Evolutionary conservation across 2,888 invertebrate genomes (phyloP), one percentile per base, ranked within the genome.

Genomic region (Drosophila setosimentum): DNA sequence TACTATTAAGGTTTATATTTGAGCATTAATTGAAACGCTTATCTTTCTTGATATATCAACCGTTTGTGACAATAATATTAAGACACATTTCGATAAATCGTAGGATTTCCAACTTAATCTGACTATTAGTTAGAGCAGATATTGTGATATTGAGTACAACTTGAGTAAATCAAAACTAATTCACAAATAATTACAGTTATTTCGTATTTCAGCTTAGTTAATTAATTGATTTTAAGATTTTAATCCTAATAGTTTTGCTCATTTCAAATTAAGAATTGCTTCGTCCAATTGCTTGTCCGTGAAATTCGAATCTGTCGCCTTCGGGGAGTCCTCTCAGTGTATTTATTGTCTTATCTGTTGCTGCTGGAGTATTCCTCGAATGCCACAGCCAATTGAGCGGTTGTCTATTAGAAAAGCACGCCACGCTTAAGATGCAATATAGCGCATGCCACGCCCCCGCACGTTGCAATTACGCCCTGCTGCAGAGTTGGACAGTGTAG

Each of bases 361-460:
- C 29, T 27, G 33, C 29, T 10, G 29, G 27, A 21, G 57, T 27
- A 21, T 35, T 11, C 33, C 45, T 55, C 48, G 37, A n/a, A 24
- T 42, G 58, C 29, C 58, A 59, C 59, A 73, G 70, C 82, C 82
- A 82, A 82, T 83, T 80, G 82, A 77, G 78, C 62, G 67, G 66
- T 75, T 80, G 75, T 82, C 82, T 75, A 55, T 63, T 57, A 49
- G 68, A 45, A 49, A 33, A 48, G 27, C 50, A 27, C 32, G 50
- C 24, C 50, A 53, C 13, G 65, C 30, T 53, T 37, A 30, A n/a
- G 33, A 53, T 54, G 49, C 53, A 62, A 32, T 45, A 57, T 45
- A 49, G 55, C 24, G 35, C 33, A 21, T 48, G 18, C 68, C 69
- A 82, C 82, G 79, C 73, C 84, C 69, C 61, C 13, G 16, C n/a